These are phyloP conservation scores for Arbacia lixula DNA, from an alignment of 53 echinoderm and acorn worm genomes.

Conservation along the genomic window DNA sequence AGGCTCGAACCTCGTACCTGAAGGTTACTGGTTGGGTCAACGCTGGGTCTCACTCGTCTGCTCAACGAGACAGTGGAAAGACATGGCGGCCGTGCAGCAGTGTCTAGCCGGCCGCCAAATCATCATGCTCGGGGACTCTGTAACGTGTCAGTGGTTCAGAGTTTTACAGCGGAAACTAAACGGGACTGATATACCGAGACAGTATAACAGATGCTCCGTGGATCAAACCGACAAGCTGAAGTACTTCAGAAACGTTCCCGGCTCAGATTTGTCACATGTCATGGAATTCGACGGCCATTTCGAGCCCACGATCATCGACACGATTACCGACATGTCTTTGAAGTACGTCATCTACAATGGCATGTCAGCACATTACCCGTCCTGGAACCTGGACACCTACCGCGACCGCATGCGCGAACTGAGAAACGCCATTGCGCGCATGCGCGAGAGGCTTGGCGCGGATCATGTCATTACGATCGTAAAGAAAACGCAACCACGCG, in stretches of 20 bases:
- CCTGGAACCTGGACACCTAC: slow-evolving; percentile 47
- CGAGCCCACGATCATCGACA: slow-evolving; percentile 49
- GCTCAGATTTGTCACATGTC: neutral
- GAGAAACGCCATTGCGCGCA: slow-evolving; percentile 43
- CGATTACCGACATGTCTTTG: neutral
- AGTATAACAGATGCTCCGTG: neutral
- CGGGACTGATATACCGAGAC: neutral
- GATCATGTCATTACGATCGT: slow-evolving; percentile 38
- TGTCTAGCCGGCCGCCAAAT: slow-evolving; percentile 36
- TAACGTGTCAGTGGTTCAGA: slow-evolving; percentile 53
- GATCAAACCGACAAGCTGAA: slow-evolving; percentile 11
- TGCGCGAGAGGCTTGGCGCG: slow-evolving; percentile 39
- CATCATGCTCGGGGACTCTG: slow-evolving; percentile 58
- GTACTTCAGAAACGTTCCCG: slow-evolving; percentile 14
- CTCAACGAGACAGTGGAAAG: slow-evolving; percentile 19
- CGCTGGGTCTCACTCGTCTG: slow-evolving; percentile 44
- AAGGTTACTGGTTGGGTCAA: slow-evolving; percentile 45
- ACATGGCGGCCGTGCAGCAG: neutral
- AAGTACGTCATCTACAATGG: slow-evolving; percentile 56
- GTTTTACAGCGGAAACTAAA: slow-evolving; percentile 19
- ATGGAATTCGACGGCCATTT: slow-evolving; percentile 52
- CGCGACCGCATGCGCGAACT: slow-evolving; percentile 48
- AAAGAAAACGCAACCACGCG: slow-evolving; percentile 47
- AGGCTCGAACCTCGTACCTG: neutral
- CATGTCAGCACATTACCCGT: slow-evolving; percentile 43